phyloP scores from a whole-genome alignment of 2,113 vertebrate species.

The Etheostoma spectabile region DNA sequence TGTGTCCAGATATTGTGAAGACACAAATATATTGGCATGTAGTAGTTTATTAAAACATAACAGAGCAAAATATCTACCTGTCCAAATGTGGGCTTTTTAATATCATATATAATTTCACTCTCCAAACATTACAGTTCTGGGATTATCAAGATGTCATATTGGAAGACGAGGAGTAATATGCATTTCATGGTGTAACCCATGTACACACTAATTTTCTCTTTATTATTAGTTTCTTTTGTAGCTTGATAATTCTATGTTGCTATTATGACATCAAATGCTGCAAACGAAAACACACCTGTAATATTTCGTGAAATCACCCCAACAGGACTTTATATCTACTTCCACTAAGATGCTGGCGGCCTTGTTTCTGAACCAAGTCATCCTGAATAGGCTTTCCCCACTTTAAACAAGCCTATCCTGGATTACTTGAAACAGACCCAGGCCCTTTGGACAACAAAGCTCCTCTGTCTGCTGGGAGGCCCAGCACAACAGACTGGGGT shows the following conservation, averaged over 20 bases:
- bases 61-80: too few relatives aligned
- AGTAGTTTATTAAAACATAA: too few relatives aligned
- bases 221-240: neutral
- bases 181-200: too few relatives aligned
- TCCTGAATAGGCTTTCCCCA: constrained; percentile 93
- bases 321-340: constrained; percentile 7
- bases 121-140: too few relatives aligned
- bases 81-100: neutral
- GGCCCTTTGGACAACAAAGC: constrained; percentile 70
- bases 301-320: neutral
- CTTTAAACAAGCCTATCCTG: constrained; percentile 96
- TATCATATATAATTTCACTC: too few relatives aligned
- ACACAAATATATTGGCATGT: neutral
- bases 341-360: constrained; percentile 68
- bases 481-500: constrained; percentile 40
- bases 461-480: constrained; percentile 56
- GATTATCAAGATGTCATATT: too few relatives aligned
- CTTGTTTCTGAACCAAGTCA: constrained; percentile 93
- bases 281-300: neutral
- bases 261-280: neutral
- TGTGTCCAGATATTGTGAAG: neutral
- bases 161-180: too few relatives aligned
- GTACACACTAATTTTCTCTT: neutral
- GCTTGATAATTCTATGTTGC: neutral
- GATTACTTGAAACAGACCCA: constrained; percentile 98